Base-by-base conservation (phyloP, 2,113 vertebrate genomes). In the Oryzias woworae region DNA sequence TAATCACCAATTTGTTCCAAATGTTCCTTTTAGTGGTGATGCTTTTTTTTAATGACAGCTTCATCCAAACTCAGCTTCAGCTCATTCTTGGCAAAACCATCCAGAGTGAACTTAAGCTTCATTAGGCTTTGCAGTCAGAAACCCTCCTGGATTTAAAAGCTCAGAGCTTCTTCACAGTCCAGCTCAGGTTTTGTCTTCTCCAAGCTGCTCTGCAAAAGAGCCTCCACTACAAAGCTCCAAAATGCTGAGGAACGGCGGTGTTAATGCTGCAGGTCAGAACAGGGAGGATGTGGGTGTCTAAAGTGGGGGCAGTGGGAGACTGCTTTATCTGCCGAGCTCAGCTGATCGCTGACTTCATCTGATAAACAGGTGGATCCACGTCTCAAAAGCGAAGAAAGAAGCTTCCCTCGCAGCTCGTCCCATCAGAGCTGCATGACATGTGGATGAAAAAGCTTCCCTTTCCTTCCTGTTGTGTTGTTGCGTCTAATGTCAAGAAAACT, bases 331-430 rank as follows among this genome's bases (percentile, higher is more conserved):
- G 45, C 45, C 23, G 47, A 67, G 60, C 73, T 70, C 55, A 26
- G 52, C 71, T 66, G 71, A 78, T 73, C 48, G 69, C 66, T 18
- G 54, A 57, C 26, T 63, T 71, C 51, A 83, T 74, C 69, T 54
- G 71, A 80, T 78, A 73, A 78, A 76, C 71, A 73, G 77, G 76
- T 75, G 70, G 67, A 57, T 22, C 46, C 17, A 13, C 14, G 45
- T 14, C 77, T 51, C 47, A 36, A 42, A 57, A 50, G 66, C 42
- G 5, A 18, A 28, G 58, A 51, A 16, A 1, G 20, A 59, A 58
- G 66, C 58, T 77, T 52, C 55, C 43, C 14, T 54, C 10, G 14
- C 49, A 15, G 41, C 43, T 0, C 23, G 5, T 6, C 49, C 45
- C 57, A 10, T 67, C 58, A 36, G 20, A 66, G 16, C 24, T 26